Evolutionary conservation across 2,113 vertebrate genomes (phyloP), one percentile per base, ranked within the genome.

Genomic region (Dicerorhinus sumatrensis): DNA sequence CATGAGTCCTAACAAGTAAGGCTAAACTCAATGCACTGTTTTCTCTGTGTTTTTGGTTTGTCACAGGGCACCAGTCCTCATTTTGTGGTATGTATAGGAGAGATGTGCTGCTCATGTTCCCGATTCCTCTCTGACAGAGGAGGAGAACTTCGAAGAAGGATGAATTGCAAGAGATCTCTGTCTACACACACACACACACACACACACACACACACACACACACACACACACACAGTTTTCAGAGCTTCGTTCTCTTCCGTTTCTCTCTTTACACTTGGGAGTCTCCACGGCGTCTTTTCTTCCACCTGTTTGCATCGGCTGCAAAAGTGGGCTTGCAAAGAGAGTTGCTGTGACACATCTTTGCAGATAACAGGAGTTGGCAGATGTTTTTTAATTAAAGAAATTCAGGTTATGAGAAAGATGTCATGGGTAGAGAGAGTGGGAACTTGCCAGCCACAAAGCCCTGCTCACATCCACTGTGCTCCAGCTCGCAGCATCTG

Each of bases 341-440:
- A 76, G 84, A 96, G 94, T 94, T 97, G 96, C 97, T 92, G 77
- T 94, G 86, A 91, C 92, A 48, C 89, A 97, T 95, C 97, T 98
- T 98, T 95, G 96, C 92, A 97, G 95, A 97, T 94, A 95, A 95
- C 97, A 97, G 96, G 93, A 98, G 98, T 80, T 98, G 98, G 97
- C 98, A 98, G 98, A 98, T 98, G 98, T 98, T 98, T 98, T 98
- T 97, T 99, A 99, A 99, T 99, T 98, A 98, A 98, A 98, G 98
- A 98, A 98, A 98, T 98, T 98, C 98, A 98, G 98, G 98, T 98
- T 98, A 98, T 98, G 97, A 97, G 98, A 96, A 98, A 85, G 69
- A 93, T 94, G 96, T 83, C 0, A 3, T 91, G 89, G 65, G 96
- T 96, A 98, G 94, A 95, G 92, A 97, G 95, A 88, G 76, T 76